Conservation (phyloP, 2,113 vertebrate species). For the Argyrosomus japonicus region DNA sequence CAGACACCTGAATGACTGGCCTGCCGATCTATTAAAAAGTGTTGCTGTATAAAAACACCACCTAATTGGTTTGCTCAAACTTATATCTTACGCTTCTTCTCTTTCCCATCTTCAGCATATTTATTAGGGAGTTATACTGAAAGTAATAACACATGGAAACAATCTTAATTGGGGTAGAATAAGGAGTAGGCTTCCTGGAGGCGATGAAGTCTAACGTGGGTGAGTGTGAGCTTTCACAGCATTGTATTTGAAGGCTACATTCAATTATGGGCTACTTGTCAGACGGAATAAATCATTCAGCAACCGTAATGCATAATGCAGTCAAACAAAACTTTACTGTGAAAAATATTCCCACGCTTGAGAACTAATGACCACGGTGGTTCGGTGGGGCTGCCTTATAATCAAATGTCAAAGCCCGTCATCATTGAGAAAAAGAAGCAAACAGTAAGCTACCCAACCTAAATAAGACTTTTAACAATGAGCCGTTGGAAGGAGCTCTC, state of each 20-base stretch:
- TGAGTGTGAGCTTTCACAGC: conserved; percentile 66
- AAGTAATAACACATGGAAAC: conserved; percentile 57
- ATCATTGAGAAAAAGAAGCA: conserved; percentile 18
- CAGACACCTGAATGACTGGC: conserved; percentile 36
- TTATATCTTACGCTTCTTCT: conserved; percentile 50
- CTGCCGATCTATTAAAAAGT: conserved; percentile 29
- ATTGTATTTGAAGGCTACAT: conserved; percentile 60
- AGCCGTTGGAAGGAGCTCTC: background rate
- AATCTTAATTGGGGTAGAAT: conserved; percentile 71
- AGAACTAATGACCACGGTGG: conserved; percentile 45
- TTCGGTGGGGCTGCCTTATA: conserved; percentile 30
- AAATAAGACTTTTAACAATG: conserved; percentile 25
- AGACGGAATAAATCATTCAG: conserved; percentile 73
- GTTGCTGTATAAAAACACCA: conserved; percentile 27
- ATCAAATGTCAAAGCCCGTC: conserved; percentile 50
- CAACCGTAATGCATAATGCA: conserved; percentile 63
- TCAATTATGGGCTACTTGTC: conserved; percentile 76
- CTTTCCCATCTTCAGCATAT: background rate
- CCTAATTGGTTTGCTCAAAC: conserved; percentile 61
- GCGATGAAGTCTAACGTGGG: conserved; percentile 59
- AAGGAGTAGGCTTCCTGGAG: conserved; percentile 50
- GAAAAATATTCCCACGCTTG: conserved; percentile 32
- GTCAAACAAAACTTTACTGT: conserved; percentile 65
- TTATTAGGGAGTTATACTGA: conserved; percentile 53
- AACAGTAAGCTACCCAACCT: conserved; percentile 6